Conservation (phyloP, 1,140 invertebrate species). For the Lasioglossum baleicum region DNA sequence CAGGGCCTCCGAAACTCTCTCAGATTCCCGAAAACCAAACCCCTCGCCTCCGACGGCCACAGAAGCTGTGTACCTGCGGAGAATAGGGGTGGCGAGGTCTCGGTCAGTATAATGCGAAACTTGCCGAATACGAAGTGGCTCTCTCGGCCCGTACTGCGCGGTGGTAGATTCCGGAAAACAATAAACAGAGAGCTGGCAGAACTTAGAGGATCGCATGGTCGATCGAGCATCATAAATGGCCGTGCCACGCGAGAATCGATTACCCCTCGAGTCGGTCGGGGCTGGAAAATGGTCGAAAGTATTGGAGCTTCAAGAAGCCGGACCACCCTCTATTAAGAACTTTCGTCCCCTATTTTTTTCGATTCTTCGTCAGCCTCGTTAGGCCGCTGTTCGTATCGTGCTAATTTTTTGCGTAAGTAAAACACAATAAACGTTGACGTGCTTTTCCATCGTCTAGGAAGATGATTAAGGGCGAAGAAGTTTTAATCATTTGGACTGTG, state of each 20-base stretch:
- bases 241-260: constrained; percentile 23
- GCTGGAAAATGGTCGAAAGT: neutral
- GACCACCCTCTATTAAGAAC: constrained; percentile 67
- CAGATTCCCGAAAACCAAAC: constrained; percentile 34
- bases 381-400: neutral
- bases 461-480: no score
- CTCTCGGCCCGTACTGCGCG: neutral
- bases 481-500: no score
- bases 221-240: constrained; percentile 55
- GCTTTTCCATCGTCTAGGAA: no score
- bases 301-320: constrained; percentile 37
- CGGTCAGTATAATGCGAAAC: constrained; percentile 67
- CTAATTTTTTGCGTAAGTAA: no score
- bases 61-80: constrained; percentile 44
- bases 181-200: constrained; percentile 71
- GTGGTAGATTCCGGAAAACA: constrained; percentile 68
- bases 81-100: neutral
- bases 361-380: neutral
- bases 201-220: constrained; percentile 41
- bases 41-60: constrained; percentile 12
- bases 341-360: constrained; percentile 48
- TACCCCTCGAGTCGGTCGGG: neutral
- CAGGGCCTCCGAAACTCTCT: constrained; percentile 72
- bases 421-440: no score
- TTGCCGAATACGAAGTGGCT: constrained; percentile 51